Conservation (phyloP, 2,113 vertebrate species). For the Opisthocomus hoazin region DNA sequence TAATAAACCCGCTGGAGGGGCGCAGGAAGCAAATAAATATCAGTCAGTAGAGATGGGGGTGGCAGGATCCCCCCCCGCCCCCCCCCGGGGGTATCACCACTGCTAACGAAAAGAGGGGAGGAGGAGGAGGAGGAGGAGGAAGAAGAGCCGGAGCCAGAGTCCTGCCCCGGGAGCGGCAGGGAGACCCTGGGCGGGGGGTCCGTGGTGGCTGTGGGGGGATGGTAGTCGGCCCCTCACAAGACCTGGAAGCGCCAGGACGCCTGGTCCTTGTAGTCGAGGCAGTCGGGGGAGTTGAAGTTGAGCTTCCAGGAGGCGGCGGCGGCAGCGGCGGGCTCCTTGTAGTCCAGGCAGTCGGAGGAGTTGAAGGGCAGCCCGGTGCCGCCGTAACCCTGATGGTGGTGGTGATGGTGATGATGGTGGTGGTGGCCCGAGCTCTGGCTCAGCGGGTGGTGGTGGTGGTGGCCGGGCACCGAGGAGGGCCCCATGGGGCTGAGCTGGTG, state of each 20-base stretch:
- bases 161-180: background rate
- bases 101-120: background rate
- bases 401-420: conserved; percentile 88
- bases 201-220: background rate
- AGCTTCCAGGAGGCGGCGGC: conserved; percentile 91
- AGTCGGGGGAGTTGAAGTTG: conserved; percentile 97
- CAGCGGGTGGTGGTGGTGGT: conserved; percentile 77
- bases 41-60: conserved; percentile 38
- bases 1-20: conserved; percentile 34
- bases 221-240: conserved; percentile 77
- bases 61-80: background rate
- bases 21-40: conserved; percentile 77
- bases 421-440: conserved; percentile 89
- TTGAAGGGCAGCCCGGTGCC: conserved; percentile 88
- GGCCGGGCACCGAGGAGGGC: conserved; percentile 86
- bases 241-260: conserved; percentile 99
- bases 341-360: conserved; percentile 97
- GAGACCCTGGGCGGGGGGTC: background rate
- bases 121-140: background rate
- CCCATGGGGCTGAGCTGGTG: conserved; percentile 98
- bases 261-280: conserved; percentile 99
- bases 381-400: conserved; percentile 90
- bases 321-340: conserved; percentile 89
- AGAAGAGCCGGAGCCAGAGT: background rate
- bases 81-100: background rate